Conservation (phyloP, 2,113 vertebrate species). For the Romanogobio albipinnatus region DNA sequence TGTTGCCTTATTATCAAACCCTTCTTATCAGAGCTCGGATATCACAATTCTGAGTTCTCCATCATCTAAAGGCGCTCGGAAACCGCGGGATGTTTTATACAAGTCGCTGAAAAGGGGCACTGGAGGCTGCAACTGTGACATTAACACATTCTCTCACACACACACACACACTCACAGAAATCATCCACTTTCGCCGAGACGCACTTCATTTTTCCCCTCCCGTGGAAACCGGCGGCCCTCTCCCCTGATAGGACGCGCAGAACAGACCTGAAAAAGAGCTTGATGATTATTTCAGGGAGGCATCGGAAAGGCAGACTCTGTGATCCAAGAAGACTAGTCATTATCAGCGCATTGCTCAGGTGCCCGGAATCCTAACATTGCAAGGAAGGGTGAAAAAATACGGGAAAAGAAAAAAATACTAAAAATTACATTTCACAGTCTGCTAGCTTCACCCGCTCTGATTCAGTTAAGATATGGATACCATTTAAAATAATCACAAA, state of each 20-base stretch:
- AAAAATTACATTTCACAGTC: slow-evolving; percentile 72
- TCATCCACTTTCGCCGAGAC: slow-evolving; percentile 7
- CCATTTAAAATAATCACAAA: slow-evolving; percentile 85
- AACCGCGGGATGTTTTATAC: neutral
- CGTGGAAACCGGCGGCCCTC: slow-evolving; percentile 28
- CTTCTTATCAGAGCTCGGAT: neutral
- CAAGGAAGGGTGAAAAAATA: slow-evolving; percentile 49
- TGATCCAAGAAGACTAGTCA: slow-evolving; percentile 71
- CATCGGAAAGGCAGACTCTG: slow-evolving; percentile 63
- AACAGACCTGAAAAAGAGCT: slow-evolving; percentile 31
- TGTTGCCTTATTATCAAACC: slow-evolving; percentile 38
- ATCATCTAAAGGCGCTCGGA: neutral
- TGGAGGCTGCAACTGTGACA: neutral
- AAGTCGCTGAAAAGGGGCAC: slow-evolving; percentile 18
- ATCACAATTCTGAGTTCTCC: neutral
- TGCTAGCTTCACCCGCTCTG: slow-evolving; percentile 70
- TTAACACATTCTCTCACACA: neutral
- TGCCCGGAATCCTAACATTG: slow-evolving; percentile 64
- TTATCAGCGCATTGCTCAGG: slow-evolving; percentile 72
- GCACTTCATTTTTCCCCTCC: slow-evolving; percentile 21
- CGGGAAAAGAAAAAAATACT: slow-evolving; percentile 54
- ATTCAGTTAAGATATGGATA: slow-evolving; percentile 77
- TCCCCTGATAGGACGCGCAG: slow-evolving; percentile 19
- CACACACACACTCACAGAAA: slow-evolving; percentile 4
- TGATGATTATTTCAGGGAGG: slow-evolving; percentile 48